Evolutionary conservation across 2,113 vertebrate genomes (phyloP), one percentile per base, ranked within the genome.

Genomic region (Recurvirostra avosetta): DNA sequence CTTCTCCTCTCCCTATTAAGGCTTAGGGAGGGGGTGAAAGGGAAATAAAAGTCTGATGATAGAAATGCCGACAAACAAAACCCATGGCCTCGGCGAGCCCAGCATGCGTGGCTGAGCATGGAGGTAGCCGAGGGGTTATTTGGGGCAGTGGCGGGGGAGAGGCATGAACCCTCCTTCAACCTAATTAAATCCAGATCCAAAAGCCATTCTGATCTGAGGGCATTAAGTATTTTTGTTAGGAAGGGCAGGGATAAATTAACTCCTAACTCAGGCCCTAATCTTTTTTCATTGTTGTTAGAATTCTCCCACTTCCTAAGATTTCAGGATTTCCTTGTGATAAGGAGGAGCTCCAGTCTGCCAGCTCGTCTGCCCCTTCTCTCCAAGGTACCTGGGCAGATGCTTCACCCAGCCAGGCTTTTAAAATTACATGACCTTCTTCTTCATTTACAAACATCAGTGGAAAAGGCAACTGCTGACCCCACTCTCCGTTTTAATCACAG

Each of bases 241-340:
- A 94, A 94, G 68, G 63, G 36, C 75, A 91, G 93, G 83, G 80
- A 91, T 41, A 61, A 90, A 85, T 47, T 34, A 63, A 27, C 67
- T 95, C 71, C 40, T 61, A 61, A 45, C 62, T 92, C 15, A 2
- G n/a, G 52, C 47, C n/a, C 50, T 67, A 59, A 90, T 78, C 20
- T 91, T 68, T 55, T 47, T 10, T 72, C 41, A 36, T n/a, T 83
- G 71, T 67, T 62, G 83, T 80, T 88, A 20, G 15, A 88, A 73
- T 78, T 80, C 67, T 85, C 73, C 43, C 47, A 79, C 63, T 90
- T 74, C 50, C 85, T 67, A 68, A 19, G 23, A 68, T 70, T 76
- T 49, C 50, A 58, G 62, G 8, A 1, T 77, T 90, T 80, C 78
- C 79, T 66, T 1, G 0, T 32, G 76, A 78, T 82, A 56, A 77